Conservation (phyloP, 1,140 invertebrate genomes). For the Papilio glaucus region DNA sequence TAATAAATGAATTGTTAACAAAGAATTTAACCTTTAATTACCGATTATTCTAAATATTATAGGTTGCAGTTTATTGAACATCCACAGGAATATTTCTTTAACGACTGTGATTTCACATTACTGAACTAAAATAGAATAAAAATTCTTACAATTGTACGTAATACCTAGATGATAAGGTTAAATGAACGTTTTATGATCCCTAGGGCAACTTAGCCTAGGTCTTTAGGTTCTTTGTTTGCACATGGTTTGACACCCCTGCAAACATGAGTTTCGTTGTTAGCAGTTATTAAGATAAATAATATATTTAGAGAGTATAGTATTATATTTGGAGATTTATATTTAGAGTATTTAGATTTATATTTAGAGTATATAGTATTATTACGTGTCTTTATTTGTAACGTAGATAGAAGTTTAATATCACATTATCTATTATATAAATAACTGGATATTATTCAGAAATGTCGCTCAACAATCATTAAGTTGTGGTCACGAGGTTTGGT, state of each 20-base stretch:
- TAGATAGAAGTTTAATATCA: background rate
- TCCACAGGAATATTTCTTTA: background rate
- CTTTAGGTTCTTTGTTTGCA: too few relatives aligned
- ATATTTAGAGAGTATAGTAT: too few relatives aligned
- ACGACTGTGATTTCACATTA: background rate
- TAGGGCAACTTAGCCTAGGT: too few relatives aligned
- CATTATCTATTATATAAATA: background rate
- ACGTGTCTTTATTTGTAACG: background rate
- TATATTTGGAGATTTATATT: too few relatives aligned
- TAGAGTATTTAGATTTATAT: too few relatives aligned
- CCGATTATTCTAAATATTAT: background rate
- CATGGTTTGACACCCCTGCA: too few relatives aligned
- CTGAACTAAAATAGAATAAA: background rate
- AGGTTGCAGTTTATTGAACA: background rate
- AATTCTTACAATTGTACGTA: background rate
- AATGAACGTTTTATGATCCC: background rate
- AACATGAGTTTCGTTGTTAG: too few relatives aligned
- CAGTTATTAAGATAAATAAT: too few relatives aligned
- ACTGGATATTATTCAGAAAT: background rate
- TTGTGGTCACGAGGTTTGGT: constrained; percentile 2
- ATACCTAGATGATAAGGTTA: background rate
- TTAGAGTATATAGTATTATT: too few relatives aligned
- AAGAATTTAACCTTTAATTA: constrained; percentile 1
- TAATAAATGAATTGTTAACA: background rate
- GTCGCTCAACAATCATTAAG: background rate